phyloP scores from a whole-genome alignment of 23 tunicate species.

The Styela clava region DNA sequence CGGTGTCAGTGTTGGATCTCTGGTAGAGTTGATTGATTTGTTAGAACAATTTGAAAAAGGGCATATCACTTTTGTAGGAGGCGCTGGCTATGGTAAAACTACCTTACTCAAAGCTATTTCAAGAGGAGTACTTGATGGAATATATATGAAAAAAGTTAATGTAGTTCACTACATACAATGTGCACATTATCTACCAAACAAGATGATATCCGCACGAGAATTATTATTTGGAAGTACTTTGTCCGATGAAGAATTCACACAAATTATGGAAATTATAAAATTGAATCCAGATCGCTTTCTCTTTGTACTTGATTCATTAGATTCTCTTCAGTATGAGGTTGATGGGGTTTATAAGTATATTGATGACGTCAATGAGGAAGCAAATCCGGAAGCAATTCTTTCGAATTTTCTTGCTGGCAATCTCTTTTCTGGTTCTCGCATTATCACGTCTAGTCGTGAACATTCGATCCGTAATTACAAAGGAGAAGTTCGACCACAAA shows the following conservation, averaged over 20 bases:
- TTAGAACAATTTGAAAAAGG: background rate
- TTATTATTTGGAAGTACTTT: background rate
- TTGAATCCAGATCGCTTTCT: background rate
- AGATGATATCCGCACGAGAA: background rate
- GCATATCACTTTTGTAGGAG: background rate
- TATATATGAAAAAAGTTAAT: background rate
- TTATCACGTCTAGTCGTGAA: background rate
- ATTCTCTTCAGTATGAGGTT: background rate
- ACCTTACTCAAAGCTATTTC: conserved; percentile 17
- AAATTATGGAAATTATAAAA: no score
- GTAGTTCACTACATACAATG: background rate
- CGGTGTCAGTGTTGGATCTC: background rate
- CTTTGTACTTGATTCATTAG: background rate
- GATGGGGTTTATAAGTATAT: background rate
- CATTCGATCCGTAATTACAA: background rate
- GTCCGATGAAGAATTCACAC: background rate
- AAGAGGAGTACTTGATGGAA: background rate
- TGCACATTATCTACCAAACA: background rate
- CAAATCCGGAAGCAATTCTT: background rate
- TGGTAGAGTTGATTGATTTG: background rate
- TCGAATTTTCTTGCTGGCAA: conserved; percentile 8
- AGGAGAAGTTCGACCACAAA: background rate
- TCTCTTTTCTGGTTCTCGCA: background rate
- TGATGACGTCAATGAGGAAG: background rate
- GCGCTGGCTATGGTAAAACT: conserved; percentile 7